Base-by-base conservation (phyloP, 2,888 invertebrate species). In the Conops quadrifasciatus region DNA sequence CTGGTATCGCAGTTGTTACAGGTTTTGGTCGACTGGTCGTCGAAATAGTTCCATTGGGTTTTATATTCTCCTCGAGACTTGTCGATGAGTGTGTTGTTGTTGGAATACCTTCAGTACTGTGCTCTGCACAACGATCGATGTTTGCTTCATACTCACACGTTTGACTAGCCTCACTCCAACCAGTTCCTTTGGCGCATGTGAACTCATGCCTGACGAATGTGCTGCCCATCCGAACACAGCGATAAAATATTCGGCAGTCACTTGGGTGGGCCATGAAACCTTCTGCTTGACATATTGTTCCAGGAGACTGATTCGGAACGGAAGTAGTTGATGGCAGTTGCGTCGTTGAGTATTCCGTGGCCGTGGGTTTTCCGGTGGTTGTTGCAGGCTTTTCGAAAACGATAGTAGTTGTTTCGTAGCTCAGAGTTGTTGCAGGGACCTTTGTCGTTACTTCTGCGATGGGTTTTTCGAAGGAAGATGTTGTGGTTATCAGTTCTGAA, bases 201-300 rank as follows among this genome's bases (percentile, higher is more conserved):
- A 91, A 91, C 62, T 90, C 89, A 77, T 82, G 76, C 30, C 72
- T 79, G 1, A 75, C 63, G 68, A 78, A 82, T n/a, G 89, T 89
- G 72, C 88, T 88, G 49, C 89, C 89, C 77, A 89, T 88, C 72
- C 88, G 84, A 0, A 91, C 90, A 80, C 92, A 92, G 51, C 92
- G 88, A 79, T 91, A 91, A 82, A 92, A 92, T 78, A 90, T 91
- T 28, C 87, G 87, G 77, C 92, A 92, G 72, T 89, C 87, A 19
- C 77, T 78, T 2, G 84, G 81, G 79, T 88, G 87, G 0, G 83
- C 82, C 43, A 85, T 78, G 73, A 87, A 88, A 30, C 88, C 88
- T 70, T 87, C 87, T 0, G 77, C 73, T 13, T 72, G 78, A 60
- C 88, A 88, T 53, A 79, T 88, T 80, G 64, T 76, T 7, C 49